Base-by-base conservation (phyloP, 2,797 vertebrate species). In the Nyctibius grandis region DNA sequence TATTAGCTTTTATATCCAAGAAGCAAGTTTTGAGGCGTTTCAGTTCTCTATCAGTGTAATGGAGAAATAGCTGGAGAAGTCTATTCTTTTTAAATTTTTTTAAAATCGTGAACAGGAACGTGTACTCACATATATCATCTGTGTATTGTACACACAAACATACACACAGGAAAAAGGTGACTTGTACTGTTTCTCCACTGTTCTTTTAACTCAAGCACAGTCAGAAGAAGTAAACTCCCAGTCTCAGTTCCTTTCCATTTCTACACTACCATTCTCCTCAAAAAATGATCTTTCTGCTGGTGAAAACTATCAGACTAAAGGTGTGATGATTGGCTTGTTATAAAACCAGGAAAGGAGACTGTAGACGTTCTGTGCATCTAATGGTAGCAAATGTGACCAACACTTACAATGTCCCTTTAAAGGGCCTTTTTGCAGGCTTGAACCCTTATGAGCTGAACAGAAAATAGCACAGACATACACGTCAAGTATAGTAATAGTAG, bases 111-210 rank as follows among this genome's bases (percentile, higher is more conserved):
- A 76, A 64, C 12, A 64, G 14, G 40, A 60, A 78, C 65, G 5
- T 26, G 17, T 9, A 34, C 6, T 77, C 45, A 34, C 15, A 20
- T 57, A 2, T 36, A 9, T 9, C 1, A 0, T 23, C 26, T 50
- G 7, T 36, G 5, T 28, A 47, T 33, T 72, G 29, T 44, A 77
- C 15, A 36, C 19, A 69, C 9, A 85, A 47, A 59, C 18, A 47
- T 6, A 44, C 6, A 29, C 5, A 72, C 4, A 80, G 19, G 19
- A 22, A 57, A 80, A 86, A 64, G 5, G 5, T 50, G 34, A 36
- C 26, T 65, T 56, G 9, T 17, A n/a, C 12, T 47, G 12, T 57
- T 74, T 86, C 31, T 26, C 29, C 10, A 17, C 18, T 53, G 33
- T 47, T 74, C 21, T 74, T 88, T 85, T 33, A 67, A 90, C 6